A percentile compares a stretch with the other conserved stretches of the same genome.
Evolutionary conservation across 2,113 vertebrate species (phyloP).

Genomic region (Spheniscus mendiculus): DNA sequence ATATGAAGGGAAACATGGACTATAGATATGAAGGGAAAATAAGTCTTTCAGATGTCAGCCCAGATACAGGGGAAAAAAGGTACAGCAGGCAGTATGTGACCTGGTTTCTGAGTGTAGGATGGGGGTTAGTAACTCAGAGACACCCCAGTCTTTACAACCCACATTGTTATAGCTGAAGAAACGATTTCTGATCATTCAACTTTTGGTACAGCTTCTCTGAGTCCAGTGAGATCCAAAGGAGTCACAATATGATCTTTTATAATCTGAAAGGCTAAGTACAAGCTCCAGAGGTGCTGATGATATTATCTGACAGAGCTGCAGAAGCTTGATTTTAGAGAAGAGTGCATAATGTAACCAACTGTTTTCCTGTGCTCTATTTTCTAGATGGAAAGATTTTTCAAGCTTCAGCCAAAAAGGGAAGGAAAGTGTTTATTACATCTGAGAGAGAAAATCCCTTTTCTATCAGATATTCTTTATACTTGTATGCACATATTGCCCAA

Average conservation of each 20-base stretch:
- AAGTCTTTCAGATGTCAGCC: neutral
- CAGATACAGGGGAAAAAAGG: neutral
- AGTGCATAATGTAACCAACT: neutral
- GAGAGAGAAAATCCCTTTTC: neutral
- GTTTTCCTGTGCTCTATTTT: neutral
- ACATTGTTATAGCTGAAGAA: neutral
- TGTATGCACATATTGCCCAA: neutral
- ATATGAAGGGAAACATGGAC: too few species aligned
- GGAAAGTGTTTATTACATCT: neutral
- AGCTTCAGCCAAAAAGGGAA: neutral
- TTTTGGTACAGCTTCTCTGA: neutral
- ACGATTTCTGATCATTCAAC: neutral
- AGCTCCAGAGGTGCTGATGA: neutral
- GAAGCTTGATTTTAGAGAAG: neutral
- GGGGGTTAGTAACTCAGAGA: neutral
- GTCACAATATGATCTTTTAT: neutral
- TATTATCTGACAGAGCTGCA: neutral
- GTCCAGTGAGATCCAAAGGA: neutral
- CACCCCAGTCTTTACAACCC: neutral
- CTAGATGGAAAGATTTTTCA: neutral
- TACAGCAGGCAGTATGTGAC: neutral
- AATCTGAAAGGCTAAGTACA: neutral
- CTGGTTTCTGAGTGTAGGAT: neutral
- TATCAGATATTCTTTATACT: neutral
- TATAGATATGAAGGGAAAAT: neutral